Base-by-base conservation (phyloP, 2,113 vertebrate species). In the Caretta caretta region DNA sequence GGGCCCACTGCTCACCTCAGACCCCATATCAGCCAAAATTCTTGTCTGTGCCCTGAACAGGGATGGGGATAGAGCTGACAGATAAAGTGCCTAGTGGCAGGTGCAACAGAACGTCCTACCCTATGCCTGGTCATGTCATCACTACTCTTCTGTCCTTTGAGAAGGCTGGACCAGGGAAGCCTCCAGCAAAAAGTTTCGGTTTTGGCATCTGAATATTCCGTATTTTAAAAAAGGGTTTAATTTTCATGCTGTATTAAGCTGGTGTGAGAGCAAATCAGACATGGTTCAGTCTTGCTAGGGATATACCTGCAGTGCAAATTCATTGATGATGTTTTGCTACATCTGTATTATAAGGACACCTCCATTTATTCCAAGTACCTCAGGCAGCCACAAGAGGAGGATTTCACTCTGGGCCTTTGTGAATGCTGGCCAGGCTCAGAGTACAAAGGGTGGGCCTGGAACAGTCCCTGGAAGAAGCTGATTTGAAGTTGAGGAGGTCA, bases 371-470 rank as follows among this genome's bases (percentile, higher is more conserved):
- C 57, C 86, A 89, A 53, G n/a, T 56, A 19, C 1, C 65, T 57
- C 78, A 56, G 90, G 69, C 46, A 86, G 86, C 50, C 84, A 88
- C 49, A 90, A 90, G 87, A 93, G 3, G 65, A 57, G 90, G 46
- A 13, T 92, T 83, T 92, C 75, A 53, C 80, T 48, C 89, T 25
- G 20, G n/a, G 46, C 69, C 80, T 49, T 92, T 85, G 87, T 51
- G 14, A 89, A 56, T 54, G 85, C 90, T 90, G 91, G 54, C 62
- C 31, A 19, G 20, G 25, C 50, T 90, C 8, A 2, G 78, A 85
- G 93, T 93, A 92, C 89, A 6, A 80, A 79, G 57, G 57, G 56
- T 93, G 57, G 29, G 81, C 90, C 92, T 95, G 84, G 78, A 82
- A 65, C 53, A 83, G 86, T 35, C 56, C 50, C 80, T 22, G 51